Conservation (phyloP, 2,888 invertebrate genomes). For the Diachrysia chrysitis region DNA sequence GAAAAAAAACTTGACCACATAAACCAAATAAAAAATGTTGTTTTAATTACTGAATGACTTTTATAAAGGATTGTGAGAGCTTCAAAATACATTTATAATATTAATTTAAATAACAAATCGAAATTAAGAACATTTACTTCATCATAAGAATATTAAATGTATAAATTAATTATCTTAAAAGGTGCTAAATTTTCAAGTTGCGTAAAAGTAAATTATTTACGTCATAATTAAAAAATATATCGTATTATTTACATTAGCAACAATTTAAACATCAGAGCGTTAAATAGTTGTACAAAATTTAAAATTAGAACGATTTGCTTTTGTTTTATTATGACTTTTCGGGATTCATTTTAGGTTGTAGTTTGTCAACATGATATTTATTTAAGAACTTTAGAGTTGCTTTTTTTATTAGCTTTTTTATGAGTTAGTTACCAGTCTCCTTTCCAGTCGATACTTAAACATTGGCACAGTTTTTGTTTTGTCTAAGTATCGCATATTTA, state of each 20-base stretch:
- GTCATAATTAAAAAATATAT: no score
- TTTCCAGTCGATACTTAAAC: conserved; percentile 34
- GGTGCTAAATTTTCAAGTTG: neutral
- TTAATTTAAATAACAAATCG: no score
- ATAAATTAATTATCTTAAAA: no score
- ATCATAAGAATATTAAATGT: no score
- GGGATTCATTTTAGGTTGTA: no score
- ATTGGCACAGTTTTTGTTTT: conserved; percentile 50
- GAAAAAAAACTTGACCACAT: neutral
- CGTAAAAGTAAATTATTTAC: neutral
- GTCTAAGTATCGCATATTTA: conserved; percentile 50
- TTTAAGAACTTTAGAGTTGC: neutral
- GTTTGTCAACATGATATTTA: neutral
- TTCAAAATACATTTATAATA: neutral
- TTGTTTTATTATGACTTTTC: neutral
- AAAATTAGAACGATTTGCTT: neutral
- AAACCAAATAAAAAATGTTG: neutral
- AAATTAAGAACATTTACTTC: no score
- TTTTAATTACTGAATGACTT: neutral
- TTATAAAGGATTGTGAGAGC: neutral
- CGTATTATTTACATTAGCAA: neutral
- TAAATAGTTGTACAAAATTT: neutral
- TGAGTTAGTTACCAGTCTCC: neutral
- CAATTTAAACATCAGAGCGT: neutral
- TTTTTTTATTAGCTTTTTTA: neutral